Evolutionary conservation across 2,888 invertebrate genomes (phyloP).

Genomic region (Sarcophaga carnaria): DNA sequence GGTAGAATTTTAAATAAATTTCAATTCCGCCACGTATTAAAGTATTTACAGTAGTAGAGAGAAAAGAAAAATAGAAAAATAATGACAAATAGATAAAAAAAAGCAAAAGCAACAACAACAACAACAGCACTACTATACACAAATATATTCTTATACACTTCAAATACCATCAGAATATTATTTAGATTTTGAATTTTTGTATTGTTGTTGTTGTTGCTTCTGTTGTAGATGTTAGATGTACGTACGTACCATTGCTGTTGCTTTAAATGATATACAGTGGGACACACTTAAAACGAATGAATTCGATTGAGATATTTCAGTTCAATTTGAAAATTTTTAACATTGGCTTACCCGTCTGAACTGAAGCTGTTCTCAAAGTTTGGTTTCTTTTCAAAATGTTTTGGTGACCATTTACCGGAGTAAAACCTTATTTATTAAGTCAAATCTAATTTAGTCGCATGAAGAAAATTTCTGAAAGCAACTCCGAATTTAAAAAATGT

Average conservation of each 20-base stretch:
- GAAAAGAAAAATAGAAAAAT: conserved; percentile 14
- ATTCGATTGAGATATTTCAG: too few relatives aligned
- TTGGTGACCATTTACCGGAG: too few relatives aligned
- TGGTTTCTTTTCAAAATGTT: too few relatives aligned
- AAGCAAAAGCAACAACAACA: conserved; percentile 11
- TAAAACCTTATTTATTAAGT: too few relatives aligned
- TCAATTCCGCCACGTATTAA: conserved; percentile 19
- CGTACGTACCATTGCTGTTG: conserved; percentile 47
- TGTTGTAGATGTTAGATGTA: too few relatives aligned
- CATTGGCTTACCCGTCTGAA: too few relatives aligned
- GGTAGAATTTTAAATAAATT: conserved; percentile 2
- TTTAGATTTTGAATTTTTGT: conserved; percentile 51
- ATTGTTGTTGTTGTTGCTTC: conserved; percentile 18
- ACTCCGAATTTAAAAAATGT: too few relatives aligned
- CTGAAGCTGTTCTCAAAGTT: too few relatives aligned
- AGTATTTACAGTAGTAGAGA: conserved; percentile 17
- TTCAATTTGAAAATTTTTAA: too few relatives aligned
- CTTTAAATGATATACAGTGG: not conserved
- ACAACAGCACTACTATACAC: not conserved
- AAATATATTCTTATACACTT: conserved; percentile 38
- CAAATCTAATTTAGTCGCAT: too few relatives aligned
- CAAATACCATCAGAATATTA: conserved; percentile 63
- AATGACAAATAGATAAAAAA: conserved; percentile 37
- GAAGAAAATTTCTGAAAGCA: too few relatives aligned
- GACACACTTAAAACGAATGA: not conserved